These are phyloP conservation scores for Poecile atricapillus DNA, from an alignment of 2,113 vertebrate genomes.

Conservation along the genomic window DNA sequence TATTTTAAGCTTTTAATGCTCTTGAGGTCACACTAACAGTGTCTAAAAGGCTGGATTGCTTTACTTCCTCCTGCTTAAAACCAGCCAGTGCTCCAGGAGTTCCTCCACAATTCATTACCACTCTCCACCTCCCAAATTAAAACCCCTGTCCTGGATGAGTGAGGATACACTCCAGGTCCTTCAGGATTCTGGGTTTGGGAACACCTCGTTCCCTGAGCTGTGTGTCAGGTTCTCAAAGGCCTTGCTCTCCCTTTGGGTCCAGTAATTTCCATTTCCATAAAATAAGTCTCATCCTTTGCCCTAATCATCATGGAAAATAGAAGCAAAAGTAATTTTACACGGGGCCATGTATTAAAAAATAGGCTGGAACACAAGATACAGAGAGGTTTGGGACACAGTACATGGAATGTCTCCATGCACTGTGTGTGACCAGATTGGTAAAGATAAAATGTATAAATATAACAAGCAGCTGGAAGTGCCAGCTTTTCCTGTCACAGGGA, in stretches of 20 bases:
- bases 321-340: not conserved
- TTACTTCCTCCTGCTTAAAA: not conserved
- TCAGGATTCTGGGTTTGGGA: not conserved
- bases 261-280: not conserved
- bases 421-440: not conserved
- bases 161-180: not conserved
- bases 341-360: not conserved
- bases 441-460: not conserved
- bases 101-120: not conserved
- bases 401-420: not conserved
- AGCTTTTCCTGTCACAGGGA: not conserved
- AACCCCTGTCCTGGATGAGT: not conserved
- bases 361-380: not conserved
- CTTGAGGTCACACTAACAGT: not conserved
- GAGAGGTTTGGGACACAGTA: not conserved
- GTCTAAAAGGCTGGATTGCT: not conserved
- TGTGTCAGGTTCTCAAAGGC: not conserved
- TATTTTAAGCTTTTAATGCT: not conserved
- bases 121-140: not conserved
- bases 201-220: not conserved
- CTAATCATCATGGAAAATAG: not conserved
- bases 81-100: not conserved
- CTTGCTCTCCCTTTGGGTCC: not conserved
- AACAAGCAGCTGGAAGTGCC: not conserved
- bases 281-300: not conserved